phyloP scores from a whole-genome alignment of 2,113 vertebrate species.

The Megaptera novaeangliae region DNA sequence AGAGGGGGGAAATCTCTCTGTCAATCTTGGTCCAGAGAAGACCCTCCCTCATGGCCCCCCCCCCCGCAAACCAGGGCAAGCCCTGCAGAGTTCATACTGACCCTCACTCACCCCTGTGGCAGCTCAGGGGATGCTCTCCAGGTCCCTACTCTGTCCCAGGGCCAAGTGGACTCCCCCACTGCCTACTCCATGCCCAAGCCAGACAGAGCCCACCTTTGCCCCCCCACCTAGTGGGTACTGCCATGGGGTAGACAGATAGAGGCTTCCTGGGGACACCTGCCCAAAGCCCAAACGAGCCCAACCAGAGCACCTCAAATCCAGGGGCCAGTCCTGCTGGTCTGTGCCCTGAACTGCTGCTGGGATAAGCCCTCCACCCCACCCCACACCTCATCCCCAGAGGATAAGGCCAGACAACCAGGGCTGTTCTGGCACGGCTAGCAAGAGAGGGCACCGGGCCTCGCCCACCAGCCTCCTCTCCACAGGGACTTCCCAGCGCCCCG shows the following conservation, averaged over 20 bases:
- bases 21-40: neutral
- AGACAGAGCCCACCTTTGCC: neutral
- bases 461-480: slow-evolving; percentile 47
- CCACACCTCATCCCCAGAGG: neutral
- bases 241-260: neutral
- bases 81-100: neutral
- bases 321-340: neutral
- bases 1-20: neutral
- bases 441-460: neutral
- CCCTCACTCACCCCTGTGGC: neutral
- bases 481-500: slow-evolving; percentile 54
- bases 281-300: slow-evolving; percentile 11
- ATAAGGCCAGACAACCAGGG: neutral
- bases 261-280: neutral
- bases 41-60: neutral
- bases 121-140: neutral
- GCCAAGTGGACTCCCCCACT: neutral
- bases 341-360: neutral
- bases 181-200: neutral
- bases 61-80: neutral
- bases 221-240: neutral
- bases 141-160: neutral
- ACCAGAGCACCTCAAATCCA: neutral
- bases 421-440: neutral
- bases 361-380: neutral